phyloP scores from a whole-genome alignment of 1,140 invertebrate genomes.

The Aphelenchoides fujianensis region DNA sequence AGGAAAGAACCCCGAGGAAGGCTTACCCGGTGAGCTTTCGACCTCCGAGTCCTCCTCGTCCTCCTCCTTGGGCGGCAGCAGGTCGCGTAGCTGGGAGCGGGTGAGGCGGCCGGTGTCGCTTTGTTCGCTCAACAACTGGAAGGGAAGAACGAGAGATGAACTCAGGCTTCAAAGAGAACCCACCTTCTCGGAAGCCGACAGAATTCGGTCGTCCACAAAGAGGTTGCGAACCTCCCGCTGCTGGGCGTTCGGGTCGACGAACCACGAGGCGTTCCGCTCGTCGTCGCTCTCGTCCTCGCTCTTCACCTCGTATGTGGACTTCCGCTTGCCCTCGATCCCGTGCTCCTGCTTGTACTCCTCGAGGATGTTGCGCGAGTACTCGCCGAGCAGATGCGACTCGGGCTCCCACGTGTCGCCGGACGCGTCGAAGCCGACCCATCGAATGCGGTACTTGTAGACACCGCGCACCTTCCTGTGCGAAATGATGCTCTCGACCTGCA shows the following conservation, averaged over 20 bases:
- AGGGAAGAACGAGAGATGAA: too few relatives aligned
- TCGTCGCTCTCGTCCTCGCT: background rate
- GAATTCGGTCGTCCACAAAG: constrained; percentile 5
- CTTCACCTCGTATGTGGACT: background rate
- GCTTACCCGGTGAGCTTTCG: too few relatives aligned
- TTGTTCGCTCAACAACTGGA: constrained; percentile 7
- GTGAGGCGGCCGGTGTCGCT: constrained; percentile 15
- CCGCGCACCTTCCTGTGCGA: constrained; percentile 9
- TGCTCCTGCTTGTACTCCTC: constrained; percentile 3
- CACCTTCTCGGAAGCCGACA: background rate
- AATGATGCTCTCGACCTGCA: constrained; percentile 19
- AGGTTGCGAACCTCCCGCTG: constrained; percentile 10
- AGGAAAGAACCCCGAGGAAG: too few relatives aligned
- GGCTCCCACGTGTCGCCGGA: constrained; percentile 23
- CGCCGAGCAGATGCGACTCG: constrained; percentile 12
- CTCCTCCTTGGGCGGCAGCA: background rate
- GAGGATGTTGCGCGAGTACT: background rate
- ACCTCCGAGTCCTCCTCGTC: background rate
- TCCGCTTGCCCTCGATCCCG: background rate
- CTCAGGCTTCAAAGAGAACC: too few relatives aligned
- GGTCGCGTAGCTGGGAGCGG: constrained; percentile 2
- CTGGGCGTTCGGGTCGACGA: background rate
- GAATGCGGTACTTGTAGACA: constrained; percentile 9
- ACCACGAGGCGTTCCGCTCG: constrained; percentile 5
- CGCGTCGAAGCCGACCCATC: background rate